Percentiles rank a stretch among this genome's conserved stretches.
Evolutionary conservation across 2,797 vertebrate species (phyloP).

Genomic region (Miichthys miiuy): DNA sequence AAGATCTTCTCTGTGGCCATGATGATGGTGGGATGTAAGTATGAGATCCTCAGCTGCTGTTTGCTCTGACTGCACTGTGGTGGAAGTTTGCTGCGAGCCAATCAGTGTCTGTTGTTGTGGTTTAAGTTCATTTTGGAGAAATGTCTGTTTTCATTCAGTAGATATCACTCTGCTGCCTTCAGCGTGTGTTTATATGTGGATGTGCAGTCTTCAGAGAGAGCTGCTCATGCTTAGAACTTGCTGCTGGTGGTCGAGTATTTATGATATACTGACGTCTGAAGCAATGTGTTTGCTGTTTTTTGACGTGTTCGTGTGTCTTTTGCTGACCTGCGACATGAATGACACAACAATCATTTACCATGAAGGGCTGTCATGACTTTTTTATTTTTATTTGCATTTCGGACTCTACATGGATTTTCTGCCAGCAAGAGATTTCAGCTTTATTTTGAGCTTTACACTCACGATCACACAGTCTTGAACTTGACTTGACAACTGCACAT

Average conservation of each 20-base stretch:
- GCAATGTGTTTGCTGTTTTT: background rate
- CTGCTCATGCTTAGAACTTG: background rate
- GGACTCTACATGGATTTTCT: no score
- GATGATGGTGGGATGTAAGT: constrained; percentile 99
- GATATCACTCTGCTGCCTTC: background rate
- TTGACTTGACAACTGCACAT: no score
- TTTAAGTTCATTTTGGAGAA: background rate
- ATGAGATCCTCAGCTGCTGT: background rate
- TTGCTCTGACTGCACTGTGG: background rate
- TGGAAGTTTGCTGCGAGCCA: background rate
- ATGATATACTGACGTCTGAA: background rate
- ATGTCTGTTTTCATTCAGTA: background rate
- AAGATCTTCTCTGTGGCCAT: constrained; percentile 99
- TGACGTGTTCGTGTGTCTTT: no score
- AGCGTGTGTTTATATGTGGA: background rate
- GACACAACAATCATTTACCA: no score
- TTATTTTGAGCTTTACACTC: no score
- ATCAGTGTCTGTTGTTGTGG: background rate
- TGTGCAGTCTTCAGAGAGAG: background rate
- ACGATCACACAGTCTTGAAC: no score
- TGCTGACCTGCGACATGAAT: no score
- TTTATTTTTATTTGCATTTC: no score
- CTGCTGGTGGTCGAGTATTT: background rate
- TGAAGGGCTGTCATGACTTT: no score
- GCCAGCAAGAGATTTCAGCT: no score